phyloP scores from a whole-genome alignment of 2,797 vertebrate species.

The Chiroxiphia lanceolata region DNA sequence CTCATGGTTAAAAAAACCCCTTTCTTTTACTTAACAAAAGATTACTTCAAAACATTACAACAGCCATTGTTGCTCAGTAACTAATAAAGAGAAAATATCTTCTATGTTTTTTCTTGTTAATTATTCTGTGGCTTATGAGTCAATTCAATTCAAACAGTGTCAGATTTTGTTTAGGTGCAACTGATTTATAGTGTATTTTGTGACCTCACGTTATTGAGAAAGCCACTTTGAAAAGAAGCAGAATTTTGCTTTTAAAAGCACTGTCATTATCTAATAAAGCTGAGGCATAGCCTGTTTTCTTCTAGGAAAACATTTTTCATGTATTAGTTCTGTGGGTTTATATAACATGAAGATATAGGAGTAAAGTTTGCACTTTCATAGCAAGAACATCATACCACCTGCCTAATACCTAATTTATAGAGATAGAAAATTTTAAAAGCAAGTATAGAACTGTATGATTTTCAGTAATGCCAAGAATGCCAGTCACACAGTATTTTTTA shows the following conservation, averaged over 20 bases:
- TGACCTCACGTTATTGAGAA: neutral
- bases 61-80: neutral
- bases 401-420: neutral
- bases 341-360: neutral
- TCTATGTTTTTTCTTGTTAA: neutral
- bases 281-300: neutral
- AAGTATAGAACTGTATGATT: neutral
- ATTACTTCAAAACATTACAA: neutral
- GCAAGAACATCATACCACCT: neutral
- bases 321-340: neutral
- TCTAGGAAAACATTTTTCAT: neutral
- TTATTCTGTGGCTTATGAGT: neutral
- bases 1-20: accelerated
- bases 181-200: neutral
- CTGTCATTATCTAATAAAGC: neutral
- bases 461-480: neutral
- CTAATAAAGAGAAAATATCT: neutral
- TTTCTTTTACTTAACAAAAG: neutral
- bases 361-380: neutral
- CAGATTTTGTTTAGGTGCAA: constrained; percentile 7
- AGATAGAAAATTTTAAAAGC: neutral
- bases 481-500: neutral
- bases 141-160: constrained; percentile 5
- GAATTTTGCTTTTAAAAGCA: neutral
- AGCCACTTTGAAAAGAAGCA: neutral